Evolutionary conservation across 2,797 vertebrate species (phyloP), one percentile per base, ranked within the genome.

Genomic region (Cercopithecus petaurista): DNA sequence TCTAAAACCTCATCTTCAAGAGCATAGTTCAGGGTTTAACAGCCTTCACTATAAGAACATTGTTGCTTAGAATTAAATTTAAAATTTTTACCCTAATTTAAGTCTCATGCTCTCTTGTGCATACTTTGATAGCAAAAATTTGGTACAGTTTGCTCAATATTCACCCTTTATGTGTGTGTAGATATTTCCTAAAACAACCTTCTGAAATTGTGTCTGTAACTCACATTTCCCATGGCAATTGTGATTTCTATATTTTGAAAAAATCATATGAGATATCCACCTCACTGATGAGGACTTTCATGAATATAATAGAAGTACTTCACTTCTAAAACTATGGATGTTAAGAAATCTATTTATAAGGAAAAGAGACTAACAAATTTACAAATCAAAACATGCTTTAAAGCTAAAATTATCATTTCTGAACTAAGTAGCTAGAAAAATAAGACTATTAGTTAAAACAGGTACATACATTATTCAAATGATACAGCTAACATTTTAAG

Each of bases 381-480:
- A 82, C 88, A 97, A 97, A 97, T 95, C 75, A 96, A 97, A 97
- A 96, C 26, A 92, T 79, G 64, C 43, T 95, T 92, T 95, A 90
- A 89, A 96, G 75, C 41, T 97, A 94, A 96, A 96, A 96, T 95
- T 91, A 95, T 96, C 82, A 89, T 92, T 96, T 98, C 92, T 93
- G 97, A 98, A 95, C 75, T 95, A 94, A 94, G 82, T 89, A 96
- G 64, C 80, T 95, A 41, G 92, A 97, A 98, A 97, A 96, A 89
- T 93, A 93, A 96, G 64, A 70, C 92, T 93, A 96, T 96, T 96
- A 98, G 97, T 96, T 97, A 97, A 98, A 97, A 95, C 87, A 77
- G 61, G 93, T 91, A 77, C 87, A 96, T 96, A 95, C 76, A 96
- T 98, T 96, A 97, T 98, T 98, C 96, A 98, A 97, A 95, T 97